Conservation (phyloP, 2,113 vertebrate species). For the Crotophaga sulcirostris region DNA sequence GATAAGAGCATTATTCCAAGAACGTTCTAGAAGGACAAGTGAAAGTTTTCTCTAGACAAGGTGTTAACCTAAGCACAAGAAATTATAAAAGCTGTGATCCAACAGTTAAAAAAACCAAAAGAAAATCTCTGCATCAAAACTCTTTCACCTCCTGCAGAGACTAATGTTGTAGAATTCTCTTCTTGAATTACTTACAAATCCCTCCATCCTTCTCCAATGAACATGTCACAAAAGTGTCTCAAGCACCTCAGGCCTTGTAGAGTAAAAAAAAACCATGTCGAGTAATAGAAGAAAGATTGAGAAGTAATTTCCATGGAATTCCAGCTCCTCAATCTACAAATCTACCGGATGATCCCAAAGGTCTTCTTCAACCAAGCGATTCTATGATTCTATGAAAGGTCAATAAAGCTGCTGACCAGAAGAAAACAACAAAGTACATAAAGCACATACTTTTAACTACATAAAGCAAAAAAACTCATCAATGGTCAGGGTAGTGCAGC, state of each 20-base stretch:
- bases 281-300: not conserved
- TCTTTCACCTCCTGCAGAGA: not conserved
- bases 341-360: no score
- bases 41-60: not conserved
- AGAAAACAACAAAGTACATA: not conserved
- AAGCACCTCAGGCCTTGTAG: not conserved
- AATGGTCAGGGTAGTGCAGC: not conserved
- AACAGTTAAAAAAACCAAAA: not conserved
- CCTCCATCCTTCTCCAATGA: not conserved
- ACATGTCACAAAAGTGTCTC: not conserved
- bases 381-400: no score
- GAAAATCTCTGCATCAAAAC: not conserved
- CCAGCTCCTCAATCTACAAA: not conserved
- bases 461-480: not conserved
- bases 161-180: not conserved
- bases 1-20: not conserved
- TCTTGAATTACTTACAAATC: not conserved
- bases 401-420: not conserved
- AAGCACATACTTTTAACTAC: not conserved
- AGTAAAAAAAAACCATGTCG: not conserved
- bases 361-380: no score
- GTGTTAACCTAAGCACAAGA: not conserved
- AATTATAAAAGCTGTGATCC: not conserved
- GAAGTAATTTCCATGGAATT: not conserved
- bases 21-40: not conserved